A percentile compares a stretch with the other conserved stretches of the same genome.
These are phyloP conservation scores for Micrastur ruficollis DNA, from an alignment of 2,797 vertebrate species.

Conservation along the genomic window DNA sequence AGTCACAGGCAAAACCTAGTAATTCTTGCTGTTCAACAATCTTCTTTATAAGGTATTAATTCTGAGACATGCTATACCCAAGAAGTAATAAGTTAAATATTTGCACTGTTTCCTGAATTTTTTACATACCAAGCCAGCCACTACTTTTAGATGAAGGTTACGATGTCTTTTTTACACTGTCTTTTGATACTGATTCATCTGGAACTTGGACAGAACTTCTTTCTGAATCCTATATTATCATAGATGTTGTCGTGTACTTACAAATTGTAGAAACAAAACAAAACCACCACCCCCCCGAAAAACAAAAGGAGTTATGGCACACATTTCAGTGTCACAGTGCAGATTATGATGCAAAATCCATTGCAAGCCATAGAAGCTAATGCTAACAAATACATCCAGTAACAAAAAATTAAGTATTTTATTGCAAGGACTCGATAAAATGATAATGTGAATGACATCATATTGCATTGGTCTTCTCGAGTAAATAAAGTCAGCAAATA, in stretches of 20 bases:
- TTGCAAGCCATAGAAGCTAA: neutral
- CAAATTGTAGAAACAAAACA: conserved; percentile 60
- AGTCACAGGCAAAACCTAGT: neutral
- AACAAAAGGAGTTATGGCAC: neutral
- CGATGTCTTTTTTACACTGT: conserved; percentile 22
- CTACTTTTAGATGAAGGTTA: neutral
- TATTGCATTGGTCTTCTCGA: neutral
- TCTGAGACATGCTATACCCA: conserved; percentile 26
- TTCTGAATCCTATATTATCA: conserved; percentile 39
- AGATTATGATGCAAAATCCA: neutral
- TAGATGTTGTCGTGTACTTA: conserved; percentile 43
- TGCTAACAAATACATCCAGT: neutral
- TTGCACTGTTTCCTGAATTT: neutral
- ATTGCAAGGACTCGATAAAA: neutral
- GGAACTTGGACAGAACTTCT: conserved; percentile 41
- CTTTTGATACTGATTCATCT: conserved; percentile 34
- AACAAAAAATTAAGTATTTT: neutral
- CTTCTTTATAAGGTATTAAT: conserved; percentile 59
- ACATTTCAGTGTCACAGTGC: neutral
- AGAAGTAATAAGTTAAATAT: neutral
- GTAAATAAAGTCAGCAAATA: neutral
- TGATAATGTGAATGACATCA: neutral
- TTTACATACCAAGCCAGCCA: neutral
- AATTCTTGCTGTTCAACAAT: conserved; percentile 32
- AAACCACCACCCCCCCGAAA: neutral